Conservation (phyloP, 2,888 invertebrate genomes). For the Thelaira solivaga region DNA sequence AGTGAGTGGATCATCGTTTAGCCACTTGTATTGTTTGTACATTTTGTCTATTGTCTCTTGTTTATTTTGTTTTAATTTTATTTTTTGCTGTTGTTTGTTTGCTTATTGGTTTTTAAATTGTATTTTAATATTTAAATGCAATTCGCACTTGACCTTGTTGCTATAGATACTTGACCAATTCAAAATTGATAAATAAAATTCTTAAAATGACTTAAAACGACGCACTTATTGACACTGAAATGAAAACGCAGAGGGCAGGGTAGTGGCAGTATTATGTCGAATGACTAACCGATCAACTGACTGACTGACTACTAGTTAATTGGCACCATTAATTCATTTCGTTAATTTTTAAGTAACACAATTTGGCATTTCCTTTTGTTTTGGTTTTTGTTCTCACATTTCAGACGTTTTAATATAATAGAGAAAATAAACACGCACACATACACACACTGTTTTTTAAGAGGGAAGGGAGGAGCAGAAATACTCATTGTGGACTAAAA, state of each 20-base stretch:
- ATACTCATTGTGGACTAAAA: constrained; percentile 11
- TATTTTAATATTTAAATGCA: no score
- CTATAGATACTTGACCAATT: constrained; percentile 34
- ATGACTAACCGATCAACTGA: neutral
- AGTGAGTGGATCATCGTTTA: constrained; percentile 29
- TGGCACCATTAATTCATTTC: constrained; percentile 14
- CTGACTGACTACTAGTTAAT: neutral
- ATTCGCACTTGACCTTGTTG: no score
- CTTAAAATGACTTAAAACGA: no score
- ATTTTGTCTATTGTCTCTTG: neutral
- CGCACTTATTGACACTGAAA: constrained; percentile 22
- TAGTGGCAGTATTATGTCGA: neutral
- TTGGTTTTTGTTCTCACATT: no score
- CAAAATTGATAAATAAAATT: no score
- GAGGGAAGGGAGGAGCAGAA: no score
- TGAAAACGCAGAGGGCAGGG: neutral
- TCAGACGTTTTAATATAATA: constrained; percentile 6
- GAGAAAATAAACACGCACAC: neutral
- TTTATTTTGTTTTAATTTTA: constrained; percentile 2
- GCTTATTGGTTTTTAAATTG: no score
- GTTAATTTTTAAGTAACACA: neutral
- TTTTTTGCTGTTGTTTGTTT: no score
- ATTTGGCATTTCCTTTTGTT: neutral
- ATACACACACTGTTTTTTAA: neutral
- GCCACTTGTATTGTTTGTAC: constrained; percentile 29